Percentiles rank a stretch among this genome's conserved stretches.
Evolutionary conservation across 2,888 invertebrate genomes (phyloP).

Genomic region (Melikaiella ostensackeni): DNA sequence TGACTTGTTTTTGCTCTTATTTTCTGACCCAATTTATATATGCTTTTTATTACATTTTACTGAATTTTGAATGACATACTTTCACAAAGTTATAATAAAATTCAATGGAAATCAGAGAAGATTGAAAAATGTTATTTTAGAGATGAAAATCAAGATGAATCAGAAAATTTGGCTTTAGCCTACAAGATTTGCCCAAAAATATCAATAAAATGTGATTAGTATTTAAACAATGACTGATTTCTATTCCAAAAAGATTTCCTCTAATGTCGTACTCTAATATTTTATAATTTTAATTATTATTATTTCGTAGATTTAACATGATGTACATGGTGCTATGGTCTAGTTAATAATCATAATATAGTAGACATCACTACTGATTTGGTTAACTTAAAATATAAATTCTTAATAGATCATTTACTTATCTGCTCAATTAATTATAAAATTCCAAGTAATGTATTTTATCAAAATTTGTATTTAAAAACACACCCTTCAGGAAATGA

Average conservation of each 20-base stretch:
- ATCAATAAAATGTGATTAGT: too few species aligned
- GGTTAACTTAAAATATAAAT: too few species aligned
- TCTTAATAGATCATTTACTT: too few species aligned
- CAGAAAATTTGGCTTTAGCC: too few species aligned
- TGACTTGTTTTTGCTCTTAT: background rate
- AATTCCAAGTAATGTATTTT: background rate
- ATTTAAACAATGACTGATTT: too few species aligned
- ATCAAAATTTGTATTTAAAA: background rate
- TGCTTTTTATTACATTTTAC: background rate
- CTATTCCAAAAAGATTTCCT: too few species aligned
- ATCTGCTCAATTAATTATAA: background rate
- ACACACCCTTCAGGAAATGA: background rate
- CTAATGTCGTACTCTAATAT: too few species aligned
- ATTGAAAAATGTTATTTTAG: background rate
- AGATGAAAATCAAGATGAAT: background rate
- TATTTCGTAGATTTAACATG: too few species aligned
- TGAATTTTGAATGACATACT: too few species aligned
- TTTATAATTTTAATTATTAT: background rate
- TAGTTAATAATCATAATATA: background rate
- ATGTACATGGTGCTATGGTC: too few species aligned
- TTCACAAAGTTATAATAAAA: background rate
- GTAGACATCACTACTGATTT: slow-evolving; percentile 1
- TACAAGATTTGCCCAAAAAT: too few species aligned
- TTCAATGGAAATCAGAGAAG: background rate
- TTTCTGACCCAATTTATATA: background rate